Evolutionary conservation across 2,888 invertebrate genomes (phyloP).

Genomic region (Pseudococcus longispinus): DNA sequence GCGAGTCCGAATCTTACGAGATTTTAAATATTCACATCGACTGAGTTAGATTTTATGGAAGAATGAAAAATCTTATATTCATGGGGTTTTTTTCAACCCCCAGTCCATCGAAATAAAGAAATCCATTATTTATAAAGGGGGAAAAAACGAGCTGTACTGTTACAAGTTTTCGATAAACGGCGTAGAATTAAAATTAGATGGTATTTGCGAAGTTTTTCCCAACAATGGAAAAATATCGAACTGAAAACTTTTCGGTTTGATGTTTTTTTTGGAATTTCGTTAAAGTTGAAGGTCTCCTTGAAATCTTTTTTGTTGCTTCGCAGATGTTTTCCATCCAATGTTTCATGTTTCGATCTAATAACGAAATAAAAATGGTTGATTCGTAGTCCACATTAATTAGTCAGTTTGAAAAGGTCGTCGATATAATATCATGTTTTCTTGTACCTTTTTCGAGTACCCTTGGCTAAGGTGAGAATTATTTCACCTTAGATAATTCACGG

Average conservation of each 20-base stretch:
- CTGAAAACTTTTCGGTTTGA: not conserved
- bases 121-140: not conserved
- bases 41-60: not conserved
- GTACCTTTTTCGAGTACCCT: not conserved
- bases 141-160: not conserved
- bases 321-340: not conserved
- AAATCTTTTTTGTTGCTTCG: not conserved
- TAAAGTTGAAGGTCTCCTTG: not conserved
- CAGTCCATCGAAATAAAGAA: not conserved
- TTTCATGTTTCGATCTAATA: not conserved
- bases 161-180: not conserved
- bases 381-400: not conserved
- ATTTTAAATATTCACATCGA: not conserved
- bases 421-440: not conserved
- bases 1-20: not conserved
- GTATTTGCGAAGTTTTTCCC: not conserved
- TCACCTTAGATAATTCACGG: conserved; percentile 14
- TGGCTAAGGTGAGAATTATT: not conserved
- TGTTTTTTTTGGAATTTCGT: not conserved
- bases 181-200: not conserved
- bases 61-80: not conserved
- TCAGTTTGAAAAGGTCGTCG: not conserved
- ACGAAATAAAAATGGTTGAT: not conserved
- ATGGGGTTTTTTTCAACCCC: not conserved
- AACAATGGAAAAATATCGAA: not conserved